Percentiles rank a stretch among this genome's conserved stretches.
phyloP scores from a whole-genome alignment of 2,888 invertebrate species.

The Drosophila affinis region DNA sequence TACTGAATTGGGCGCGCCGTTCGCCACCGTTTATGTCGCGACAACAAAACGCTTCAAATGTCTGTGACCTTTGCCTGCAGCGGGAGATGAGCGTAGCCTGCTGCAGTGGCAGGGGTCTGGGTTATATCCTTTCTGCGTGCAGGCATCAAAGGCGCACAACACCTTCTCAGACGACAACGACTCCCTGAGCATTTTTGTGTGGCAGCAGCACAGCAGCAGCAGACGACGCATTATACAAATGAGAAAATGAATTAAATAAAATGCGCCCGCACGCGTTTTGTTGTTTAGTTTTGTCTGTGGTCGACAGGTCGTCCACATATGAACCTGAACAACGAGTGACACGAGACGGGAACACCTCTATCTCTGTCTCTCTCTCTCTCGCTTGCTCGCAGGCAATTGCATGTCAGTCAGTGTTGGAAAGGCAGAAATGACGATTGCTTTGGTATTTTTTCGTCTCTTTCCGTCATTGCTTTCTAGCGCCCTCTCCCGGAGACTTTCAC shows the following conservation, averaged over 20 bases:
- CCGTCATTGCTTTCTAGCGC: too few species aligned
- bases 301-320: conserved; percentile 13
- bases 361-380: background rate
- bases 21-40: conserved; percentile 50
- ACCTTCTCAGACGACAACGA: conserved; percentile 50
- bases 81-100: background rate
- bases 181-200: conserved; percentile 54
- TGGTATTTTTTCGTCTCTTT: background rate
- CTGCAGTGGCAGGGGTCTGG: background rate
- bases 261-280: background rate
- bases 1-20: conserved; percentile 44
- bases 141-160: conserved; percentile 35
- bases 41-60: conserved; percentile 73
- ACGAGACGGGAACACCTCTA: background rate
- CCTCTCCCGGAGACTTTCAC: too few species aligned
- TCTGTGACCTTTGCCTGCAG: conserved; percentile 67
- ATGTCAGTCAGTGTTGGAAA: background rate
- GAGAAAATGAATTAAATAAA: conserved; percentile 48
- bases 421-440: background rate
- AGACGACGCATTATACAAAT: conserved; percentile 71
- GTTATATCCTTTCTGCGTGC: background rate
- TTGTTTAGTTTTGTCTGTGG: conserved; percentile 4
- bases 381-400: background rate
- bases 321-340: background rate
- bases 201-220: conserved; percentile 49